These are phyloP conservation scores for Thunnus maccoyii DNA, from an alignment of 2,113 vertebrate genomes.

Conservation along the genomic window DNA sequence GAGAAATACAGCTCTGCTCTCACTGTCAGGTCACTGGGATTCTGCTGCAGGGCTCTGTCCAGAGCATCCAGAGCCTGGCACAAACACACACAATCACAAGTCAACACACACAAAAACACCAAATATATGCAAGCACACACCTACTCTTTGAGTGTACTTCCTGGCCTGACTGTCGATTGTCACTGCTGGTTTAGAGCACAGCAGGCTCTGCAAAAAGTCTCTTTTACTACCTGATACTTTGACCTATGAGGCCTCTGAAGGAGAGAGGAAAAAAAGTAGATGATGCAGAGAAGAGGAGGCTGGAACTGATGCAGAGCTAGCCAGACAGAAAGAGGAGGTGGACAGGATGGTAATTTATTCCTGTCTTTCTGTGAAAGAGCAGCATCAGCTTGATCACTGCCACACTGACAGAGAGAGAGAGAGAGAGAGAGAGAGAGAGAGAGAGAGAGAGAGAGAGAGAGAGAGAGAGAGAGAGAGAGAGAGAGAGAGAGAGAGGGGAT, in stretches of 20 bases:
- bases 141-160: neutral
- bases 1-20: conserved; percentile 93
- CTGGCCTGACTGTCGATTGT: neutral
- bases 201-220: neutral
- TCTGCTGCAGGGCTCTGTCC: conserved; percentile 90
- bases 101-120: neutral
- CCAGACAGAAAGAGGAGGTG: neutral
- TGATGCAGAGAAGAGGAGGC: neutral
- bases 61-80: conserved; percentile 89
- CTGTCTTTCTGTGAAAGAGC: neutral
- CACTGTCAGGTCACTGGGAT: conserved; percentile 89
- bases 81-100: neutral
- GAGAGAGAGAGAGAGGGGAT: neutral
- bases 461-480: no score
- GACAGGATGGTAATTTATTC: neutral
- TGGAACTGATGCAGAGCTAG: neutral
- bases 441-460: no score
- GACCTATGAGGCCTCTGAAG: neutral
- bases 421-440: neutral
- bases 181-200: neutral
- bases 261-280: neutral
- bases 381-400: neutral
- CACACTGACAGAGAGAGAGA: neutral
- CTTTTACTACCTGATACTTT: neutral
- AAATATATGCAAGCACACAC: neutral